These are phyloP conservation scores for Pectinophora gossypiella DNA, from an alignment of 1,140 invertebrate species.

Conservation along the genomic window DNA sequence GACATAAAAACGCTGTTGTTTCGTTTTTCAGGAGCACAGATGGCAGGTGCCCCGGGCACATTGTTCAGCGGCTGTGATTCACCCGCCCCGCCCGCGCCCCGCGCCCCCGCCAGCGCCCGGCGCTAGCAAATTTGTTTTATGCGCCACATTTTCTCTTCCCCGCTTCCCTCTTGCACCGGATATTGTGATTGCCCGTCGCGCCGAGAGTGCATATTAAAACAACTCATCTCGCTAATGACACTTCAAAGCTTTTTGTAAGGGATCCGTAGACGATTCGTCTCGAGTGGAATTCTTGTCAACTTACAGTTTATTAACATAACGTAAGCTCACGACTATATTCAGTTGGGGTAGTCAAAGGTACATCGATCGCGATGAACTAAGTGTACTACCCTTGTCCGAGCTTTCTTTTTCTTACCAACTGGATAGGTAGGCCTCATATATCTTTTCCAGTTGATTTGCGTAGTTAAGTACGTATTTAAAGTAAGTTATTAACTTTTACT, in stretches of 20 bases:
- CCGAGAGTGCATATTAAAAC: too few species aligned
- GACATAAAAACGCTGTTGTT: too few species aligned
- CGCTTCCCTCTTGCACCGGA: not conserved
- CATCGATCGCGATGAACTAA: not conserved
- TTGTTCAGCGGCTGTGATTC: too few species aligned
- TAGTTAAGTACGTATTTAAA: too few species aligned
- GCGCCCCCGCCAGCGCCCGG: conserved; percentile 1
- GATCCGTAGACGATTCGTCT: not conserved
- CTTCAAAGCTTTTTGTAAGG: not conserved
- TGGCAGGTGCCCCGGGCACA: too few species aligned
- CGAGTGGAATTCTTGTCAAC: not conserved
- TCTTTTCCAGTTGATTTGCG: too few species aligned
- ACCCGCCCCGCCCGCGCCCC: conserved; percentile 1
- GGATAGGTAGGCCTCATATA: not conserved
- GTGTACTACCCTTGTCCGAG: too few species aligned
- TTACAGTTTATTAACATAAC: not conserved
- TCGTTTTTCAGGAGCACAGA: too few species aligned
- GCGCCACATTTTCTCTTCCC: conserved; percentile 5
- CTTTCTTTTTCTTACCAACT: too few species aligned
- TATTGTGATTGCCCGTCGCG: not conserved
- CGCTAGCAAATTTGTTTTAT: conserved; percentile 12
- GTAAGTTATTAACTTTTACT: too few species aligned
- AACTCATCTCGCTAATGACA: not conserved
- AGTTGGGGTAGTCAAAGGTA: too few species aligned
- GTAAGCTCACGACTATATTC: too few species aligned